phyloP scores from a whole-genome alignment of 2,113 vertebrate genomes.

The Siniperca knerii region DNA sequence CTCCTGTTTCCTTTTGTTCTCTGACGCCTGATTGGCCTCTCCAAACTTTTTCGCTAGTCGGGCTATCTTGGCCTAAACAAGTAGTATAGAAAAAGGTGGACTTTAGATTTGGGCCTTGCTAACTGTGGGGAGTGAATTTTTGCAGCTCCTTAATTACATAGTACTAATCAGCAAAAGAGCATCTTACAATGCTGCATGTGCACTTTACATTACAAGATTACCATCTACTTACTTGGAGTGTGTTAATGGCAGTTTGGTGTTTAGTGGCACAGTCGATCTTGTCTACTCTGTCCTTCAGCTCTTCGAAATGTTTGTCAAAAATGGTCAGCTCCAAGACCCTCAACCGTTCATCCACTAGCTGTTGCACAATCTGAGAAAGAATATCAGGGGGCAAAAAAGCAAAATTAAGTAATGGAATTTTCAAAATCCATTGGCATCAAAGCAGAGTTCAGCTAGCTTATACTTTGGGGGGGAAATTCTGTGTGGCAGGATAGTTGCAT shows the following conservation, averaged over 20 bases:
- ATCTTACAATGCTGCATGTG: background rate
- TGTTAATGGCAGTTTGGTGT: constrained; percentile 91
- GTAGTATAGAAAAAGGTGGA: background rate
- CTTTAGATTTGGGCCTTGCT: background rate
- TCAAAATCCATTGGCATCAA: background rate
- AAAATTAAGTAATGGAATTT: background rate
- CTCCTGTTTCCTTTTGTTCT: constrained; percentile 94
- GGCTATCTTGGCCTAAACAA: constrained; percentile 91
- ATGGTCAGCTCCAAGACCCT: constrained; percentile 87
- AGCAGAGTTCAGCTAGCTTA: background rate
- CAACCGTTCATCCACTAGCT: constrained; percentile 91
- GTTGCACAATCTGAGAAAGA: constrained; percentile 90
- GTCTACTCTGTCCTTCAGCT: constrained; percentile 93
- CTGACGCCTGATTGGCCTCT: constrained; percentile 89
- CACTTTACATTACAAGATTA: background rate
- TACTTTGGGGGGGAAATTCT: background rate
- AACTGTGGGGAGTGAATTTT: background rate
- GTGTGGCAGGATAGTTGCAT: background rate
- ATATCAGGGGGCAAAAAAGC: background rate
- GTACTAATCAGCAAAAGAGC: background rate
- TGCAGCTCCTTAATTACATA: background rate
- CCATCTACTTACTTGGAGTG: constrained; percentile 88
- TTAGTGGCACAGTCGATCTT: constrained; percentile 92
- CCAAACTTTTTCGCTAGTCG: constrained; percentile 95
- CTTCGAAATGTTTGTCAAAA: constrained; percentile 91